These are phyloP conservation scores for Clusia tigrina DNA, from an alignment of 2,888 invertebrate species.

Conservation along the genomic window DNA sequence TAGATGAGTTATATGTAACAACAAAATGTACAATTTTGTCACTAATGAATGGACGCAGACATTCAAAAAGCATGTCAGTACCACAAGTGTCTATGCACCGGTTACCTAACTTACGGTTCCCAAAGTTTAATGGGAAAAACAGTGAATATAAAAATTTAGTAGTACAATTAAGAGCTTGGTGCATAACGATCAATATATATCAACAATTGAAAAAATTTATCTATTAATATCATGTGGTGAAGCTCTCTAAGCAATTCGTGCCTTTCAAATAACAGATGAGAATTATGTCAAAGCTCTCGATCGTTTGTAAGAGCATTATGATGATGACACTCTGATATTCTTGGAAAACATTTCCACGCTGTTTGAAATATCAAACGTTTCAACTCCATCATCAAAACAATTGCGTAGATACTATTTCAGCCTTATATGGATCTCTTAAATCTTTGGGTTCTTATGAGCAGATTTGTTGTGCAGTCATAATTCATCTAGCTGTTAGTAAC, in stretches of 20 bases:
- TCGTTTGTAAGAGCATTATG: slow-evolving; percentile 7
- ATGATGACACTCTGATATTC: slow-evolving; percentile 10
- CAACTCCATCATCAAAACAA: slow-evolving; percentile 16
- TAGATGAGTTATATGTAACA: slow-evolving; percentile 20
- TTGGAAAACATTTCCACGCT: slow-evolving; percentile 20
- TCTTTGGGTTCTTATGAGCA: slow-evolving; percentile 26
- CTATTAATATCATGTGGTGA: not conserved
- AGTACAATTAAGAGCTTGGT: slow-evolving; percentile 8
- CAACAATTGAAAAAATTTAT: slow-evolving; percentile 12
- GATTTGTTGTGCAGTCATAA: slow-evolving; percentile 28
- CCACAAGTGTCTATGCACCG: slow-evolving; percentile 1
- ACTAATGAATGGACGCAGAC: slow-evolving; percentile 1
- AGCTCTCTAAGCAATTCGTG: not conserved
- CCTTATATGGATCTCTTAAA: slow-evolving; percentile 23
- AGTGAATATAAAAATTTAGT: slow-evolving; percentile 27
- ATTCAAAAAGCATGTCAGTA: not conserved
- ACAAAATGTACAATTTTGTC: slow-evolving; percentile 16
- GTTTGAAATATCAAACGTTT: slow-evolving; percentile 24
- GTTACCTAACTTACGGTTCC: slow-evolving; percentile 16
- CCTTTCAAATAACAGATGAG: slow-evolving; percentile 11
- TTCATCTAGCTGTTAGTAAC: slow-evolving; percentile 20
- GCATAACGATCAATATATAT: not conserved
- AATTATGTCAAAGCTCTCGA: too few relatives aligned
- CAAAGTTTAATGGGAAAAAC: slow-evolving; percentile 27
- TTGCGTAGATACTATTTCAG: slow-evolving; percentile 25